A percentile compares a stretch with the other conserved stretches of the same genome.
These are phyloP conservation scores for Trichonephila clavata DNA, from an alignment of 1,140 invertebrate genomes.

Conservation along the genomic window DNA sequence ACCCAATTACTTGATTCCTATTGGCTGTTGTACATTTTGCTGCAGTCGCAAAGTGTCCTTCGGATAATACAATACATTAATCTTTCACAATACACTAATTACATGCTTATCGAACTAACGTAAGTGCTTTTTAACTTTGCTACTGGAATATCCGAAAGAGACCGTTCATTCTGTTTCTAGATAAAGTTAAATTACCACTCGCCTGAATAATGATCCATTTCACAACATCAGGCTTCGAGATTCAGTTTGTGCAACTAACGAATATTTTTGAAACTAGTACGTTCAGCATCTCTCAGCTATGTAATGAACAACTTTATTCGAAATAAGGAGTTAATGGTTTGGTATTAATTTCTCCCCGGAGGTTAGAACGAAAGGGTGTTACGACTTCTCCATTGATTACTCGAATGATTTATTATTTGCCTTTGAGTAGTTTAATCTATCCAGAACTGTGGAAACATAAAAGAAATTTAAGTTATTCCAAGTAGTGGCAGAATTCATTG, in stretches of 20 bases:
- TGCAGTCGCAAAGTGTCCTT: not conserved
- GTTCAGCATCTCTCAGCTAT: not conserved
- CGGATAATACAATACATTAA: conserved; percentile 32
- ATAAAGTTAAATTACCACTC: conserved; percentile 32
- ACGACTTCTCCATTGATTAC: not conserved
- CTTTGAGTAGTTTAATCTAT: not conserved
- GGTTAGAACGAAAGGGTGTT: not conserved
- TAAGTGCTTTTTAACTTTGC: conserved; percentile 37
- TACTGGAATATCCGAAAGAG: not conserved
- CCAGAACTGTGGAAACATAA: not conserved
- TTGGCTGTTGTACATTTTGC: not conserved
- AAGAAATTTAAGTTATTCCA: not conserved
- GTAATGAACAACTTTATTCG: conserved; percentile 33
- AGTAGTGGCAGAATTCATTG: not conserved
- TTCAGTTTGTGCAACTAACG: not conserved
- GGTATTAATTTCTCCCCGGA: conserved; percentile 35
- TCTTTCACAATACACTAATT: conserved; percentile 44
- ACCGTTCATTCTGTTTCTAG: not conserved
- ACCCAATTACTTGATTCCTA: not conserved
- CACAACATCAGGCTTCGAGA: not conserved
- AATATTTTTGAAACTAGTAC: conserved; percentile 1
- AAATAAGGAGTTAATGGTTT: conserved; percentile 35
- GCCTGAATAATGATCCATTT: conserved; percentile 24
- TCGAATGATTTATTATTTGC: not conserved
- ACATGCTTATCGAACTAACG: conserved; percentile 25